Conservation (phyloP, 2,113 vertebrate genomes). For the Malaclemys terrapin region DNA sequence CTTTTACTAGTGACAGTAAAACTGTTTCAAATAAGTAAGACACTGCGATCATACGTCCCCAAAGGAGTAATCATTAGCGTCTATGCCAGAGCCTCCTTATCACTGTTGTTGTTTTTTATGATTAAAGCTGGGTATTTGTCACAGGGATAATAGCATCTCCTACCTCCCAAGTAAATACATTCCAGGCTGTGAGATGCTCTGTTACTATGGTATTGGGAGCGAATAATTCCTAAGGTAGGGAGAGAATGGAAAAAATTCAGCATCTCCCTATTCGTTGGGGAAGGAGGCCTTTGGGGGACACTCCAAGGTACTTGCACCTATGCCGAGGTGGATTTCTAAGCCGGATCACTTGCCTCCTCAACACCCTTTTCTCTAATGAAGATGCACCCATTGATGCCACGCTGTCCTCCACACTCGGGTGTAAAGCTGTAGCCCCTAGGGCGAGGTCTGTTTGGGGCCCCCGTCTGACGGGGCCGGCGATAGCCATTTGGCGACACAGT, state of each 20-base stretch:
- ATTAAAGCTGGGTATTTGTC: not conserved
- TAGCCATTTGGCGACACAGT: not conserved
- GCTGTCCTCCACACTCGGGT: not conserved
- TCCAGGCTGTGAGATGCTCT: not conserved
- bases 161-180: not conserved
- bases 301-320: not conserved
- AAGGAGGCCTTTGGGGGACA: not conserved
- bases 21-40: not conserved
- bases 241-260: not conserved
- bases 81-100: not conserved
- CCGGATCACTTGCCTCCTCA: not conserved
- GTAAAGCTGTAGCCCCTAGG: not conserved
- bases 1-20: not conserved
- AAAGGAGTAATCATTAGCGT: not conserved
- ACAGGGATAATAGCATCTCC: too few relatives aligned
- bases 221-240: not conserved
- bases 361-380: not conserved
- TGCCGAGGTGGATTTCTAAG: not conserved
- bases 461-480: not conserved
- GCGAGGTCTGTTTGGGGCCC: not conserved
- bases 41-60: not conserved
- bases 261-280: not conserved
- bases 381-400: not conserved
- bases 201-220: not conserved
- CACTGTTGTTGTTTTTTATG: not conserved